phyloP scores from a whole-genome alignment of 2,888 invertebrate genomes.

The Teleogryllus oceanicus region DNA sequence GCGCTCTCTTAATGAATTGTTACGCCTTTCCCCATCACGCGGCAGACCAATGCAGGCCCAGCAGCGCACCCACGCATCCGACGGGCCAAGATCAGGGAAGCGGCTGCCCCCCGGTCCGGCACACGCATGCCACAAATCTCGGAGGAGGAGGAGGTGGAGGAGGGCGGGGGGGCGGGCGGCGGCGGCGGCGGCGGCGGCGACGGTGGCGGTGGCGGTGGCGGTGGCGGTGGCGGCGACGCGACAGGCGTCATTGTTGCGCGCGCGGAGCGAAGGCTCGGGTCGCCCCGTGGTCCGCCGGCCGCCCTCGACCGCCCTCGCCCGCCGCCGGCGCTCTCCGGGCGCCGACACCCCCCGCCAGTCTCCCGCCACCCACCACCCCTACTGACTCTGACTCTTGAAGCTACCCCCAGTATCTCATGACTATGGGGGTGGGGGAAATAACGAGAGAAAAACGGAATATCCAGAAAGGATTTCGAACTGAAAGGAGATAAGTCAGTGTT shows the following conservation, averaged over 20 bases:
- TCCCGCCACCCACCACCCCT: too few relatives aligned
- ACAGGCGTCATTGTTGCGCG: not conserved
- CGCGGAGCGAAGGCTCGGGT: not conserved
- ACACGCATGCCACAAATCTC: not conserved
- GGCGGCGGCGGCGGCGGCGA: not conserved
- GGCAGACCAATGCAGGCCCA: constrained; percentile 19
- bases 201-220: not conserved
- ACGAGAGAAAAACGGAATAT: too few relatives aligned
- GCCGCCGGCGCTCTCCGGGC: not conserved
- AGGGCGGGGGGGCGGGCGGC: not conserved
- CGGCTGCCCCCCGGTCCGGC: not conserved
- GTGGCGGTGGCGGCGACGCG: not conserved
- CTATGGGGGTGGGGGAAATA: too few relatives aligned
- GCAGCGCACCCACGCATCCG: constrained; percentile 18
- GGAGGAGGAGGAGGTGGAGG: not conserved
- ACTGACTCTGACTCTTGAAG: too few relatives aligned
- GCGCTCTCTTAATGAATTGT: constrained; percentile 18
- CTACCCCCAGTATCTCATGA: too few relatives aligned
- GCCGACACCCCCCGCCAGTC: not conserved
- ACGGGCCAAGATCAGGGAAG: constrained; percentile 10
- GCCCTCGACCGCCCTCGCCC: not conserved
- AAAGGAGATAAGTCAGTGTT: too few relatives aligned
- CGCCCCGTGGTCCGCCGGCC: not conserved
- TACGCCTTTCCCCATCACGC: constrained; percentile 24
- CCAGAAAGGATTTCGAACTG: too few relatives aligned